phyloP scores from a whole-genome alignment of 2,113 vertebrate species.

The Sturnira hondurensis region DNA sequence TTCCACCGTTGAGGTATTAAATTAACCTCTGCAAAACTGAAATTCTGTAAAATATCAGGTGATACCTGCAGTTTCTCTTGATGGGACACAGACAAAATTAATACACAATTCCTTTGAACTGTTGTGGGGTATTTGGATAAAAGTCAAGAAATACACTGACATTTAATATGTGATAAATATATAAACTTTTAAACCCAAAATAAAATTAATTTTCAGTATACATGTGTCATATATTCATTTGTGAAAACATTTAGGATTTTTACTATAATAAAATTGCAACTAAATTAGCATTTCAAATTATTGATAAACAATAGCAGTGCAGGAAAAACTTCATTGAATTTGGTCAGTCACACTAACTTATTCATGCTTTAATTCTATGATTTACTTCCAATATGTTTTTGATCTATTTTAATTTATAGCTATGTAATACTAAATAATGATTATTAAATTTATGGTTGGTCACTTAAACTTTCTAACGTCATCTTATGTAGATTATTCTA shows the following conservation, averaged over 20 bases:
- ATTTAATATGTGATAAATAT: background rate
- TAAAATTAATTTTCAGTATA: background rate
- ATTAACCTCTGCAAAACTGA: background rate
- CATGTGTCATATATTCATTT: background rate
- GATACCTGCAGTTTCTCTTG: background rate
- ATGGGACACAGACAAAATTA: background rate
- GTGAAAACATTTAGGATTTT: background rate
- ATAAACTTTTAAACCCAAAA: background rate
- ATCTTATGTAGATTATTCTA: background rate
- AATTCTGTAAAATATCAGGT: background rate
- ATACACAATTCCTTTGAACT: background rate
- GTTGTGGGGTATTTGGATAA: background rate
- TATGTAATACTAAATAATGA: background rate
- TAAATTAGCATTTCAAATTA: background rate
- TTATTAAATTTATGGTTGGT: background rate
- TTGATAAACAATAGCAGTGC: background rate
- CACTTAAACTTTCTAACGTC: background rate
- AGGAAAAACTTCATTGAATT: background rate
- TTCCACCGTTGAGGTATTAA: background rate
- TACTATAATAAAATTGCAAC: background rate
- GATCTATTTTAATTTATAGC: background rate
- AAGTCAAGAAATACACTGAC: background rate
- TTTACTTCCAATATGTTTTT: background rate
- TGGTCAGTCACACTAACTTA: background rate
- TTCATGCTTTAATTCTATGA: background rate